A percentile compares a stretch with the other conserved stretches of the same genome.
Evolutionary conservation across 2,113 vertebrate species (phyloP).

Genomic region (Hippocampus zosterae): DNA sequence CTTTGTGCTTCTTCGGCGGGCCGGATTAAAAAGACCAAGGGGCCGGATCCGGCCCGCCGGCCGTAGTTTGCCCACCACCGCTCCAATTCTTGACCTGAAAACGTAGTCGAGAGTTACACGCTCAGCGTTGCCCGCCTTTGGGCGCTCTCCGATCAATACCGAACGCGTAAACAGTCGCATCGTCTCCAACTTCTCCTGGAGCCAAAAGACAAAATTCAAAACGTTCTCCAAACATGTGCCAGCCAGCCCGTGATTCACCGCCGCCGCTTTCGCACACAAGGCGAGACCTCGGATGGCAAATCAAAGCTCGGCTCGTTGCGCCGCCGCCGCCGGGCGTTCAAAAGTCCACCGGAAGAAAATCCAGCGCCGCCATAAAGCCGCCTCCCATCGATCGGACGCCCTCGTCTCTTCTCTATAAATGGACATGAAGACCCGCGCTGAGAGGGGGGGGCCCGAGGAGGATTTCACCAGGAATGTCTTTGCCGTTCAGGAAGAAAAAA

Average conservation of each 20-base stretch:
- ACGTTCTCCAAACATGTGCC: not conserved
- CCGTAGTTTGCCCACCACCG: too few species aligned
- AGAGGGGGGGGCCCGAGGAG: slow-evolving; percentile 32
- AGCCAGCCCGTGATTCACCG: not conserved
- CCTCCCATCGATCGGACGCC: slow-evolving; percentile 37
- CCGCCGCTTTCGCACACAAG: not conserved
- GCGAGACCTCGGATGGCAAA: not conserved
- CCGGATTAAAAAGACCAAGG: too few species aligned
- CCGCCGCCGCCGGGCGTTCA: not conserved
- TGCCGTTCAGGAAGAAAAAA: not conserved
- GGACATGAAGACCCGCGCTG: slow-evolving; percentile 40
- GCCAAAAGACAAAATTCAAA: not conserved
- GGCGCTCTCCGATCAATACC: not conserved
- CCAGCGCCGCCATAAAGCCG: not conserved
- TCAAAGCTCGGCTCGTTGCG: not conserved
- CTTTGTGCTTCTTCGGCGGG: too few species aligned
- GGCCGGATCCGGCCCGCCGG: too few species aligned
- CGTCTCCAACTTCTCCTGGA: not conserved
- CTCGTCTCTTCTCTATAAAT: slow-evolving; percentile 58
- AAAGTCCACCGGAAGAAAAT: not conserved
- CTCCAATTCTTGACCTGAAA: not conserved
- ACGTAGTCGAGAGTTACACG: not conserved
- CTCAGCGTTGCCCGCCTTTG: not conserved
- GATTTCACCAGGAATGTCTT: slow-evolving; percentile 18
- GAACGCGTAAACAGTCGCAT: not conserved